Evolutionary conservation across 2,797 vertebrate genomes (phyloP).

Genomic region (Mormyrus proboscirostris): DNA sequence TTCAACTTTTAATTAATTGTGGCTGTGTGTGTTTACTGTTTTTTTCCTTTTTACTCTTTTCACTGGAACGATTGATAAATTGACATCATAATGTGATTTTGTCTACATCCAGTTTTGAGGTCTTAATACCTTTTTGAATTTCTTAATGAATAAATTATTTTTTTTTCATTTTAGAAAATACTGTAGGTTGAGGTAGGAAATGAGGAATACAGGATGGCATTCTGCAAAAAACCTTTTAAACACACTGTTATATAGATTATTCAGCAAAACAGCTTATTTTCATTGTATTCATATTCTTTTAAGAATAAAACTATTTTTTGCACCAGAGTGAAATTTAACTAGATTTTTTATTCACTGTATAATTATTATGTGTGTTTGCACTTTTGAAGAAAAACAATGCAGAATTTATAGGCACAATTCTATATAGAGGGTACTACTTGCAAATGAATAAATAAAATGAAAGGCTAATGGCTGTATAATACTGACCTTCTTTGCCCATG

Average conservation of each 20-base stretch:
- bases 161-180: background rate
- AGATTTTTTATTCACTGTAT: background rate
- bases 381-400: background rate
- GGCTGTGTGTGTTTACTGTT: background rate
- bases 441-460: conserved; percentile 17
- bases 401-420: background rate
- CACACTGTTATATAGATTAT: conserved; percentile 35
- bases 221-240: conserved; percentile 42
- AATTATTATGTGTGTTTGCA: background rate
- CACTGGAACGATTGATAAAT: background rate
- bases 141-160: conserved; percentile 2
- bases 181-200: background rate
- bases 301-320: background rate
- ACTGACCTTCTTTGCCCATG: conserved; percentile 11
- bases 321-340: background rate
- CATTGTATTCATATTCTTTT: conserved; percentile 31
- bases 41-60: background rate
- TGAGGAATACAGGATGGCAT: background rate
- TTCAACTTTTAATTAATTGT: background rate
- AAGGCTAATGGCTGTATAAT: conserved; percentile 15
- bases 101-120: background rate
- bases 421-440: background rate
- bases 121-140: background rate
- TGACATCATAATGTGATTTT: background rate
- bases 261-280: conserved; percentile 26